These are phyloP conservation scores for Hipposideros larvatus DNA, from an alignment of 2,797 vertebrate genomes.

Conservation along the genomic window DNA sequence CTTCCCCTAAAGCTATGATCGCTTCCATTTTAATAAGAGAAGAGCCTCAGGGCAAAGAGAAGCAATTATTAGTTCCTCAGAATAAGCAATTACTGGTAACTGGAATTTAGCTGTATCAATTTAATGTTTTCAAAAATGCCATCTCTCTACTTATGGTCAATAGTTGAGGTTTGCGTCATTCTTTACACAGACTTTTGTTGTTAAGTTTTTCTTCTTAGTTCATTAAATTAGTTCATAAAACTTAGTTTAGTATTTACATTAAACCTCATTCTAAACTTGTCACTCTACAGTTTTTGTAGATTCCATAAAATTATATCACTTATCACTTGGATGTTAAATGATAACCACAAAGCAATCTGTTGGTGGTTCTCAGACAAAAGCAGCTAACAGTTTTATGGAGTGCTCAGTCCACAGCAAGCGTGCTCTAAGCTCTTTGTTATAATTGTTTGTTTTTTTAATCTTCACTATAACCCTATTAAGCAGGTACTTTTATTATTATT, in stretches of 20 bases:
- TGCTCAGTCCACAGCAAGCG: neutral
- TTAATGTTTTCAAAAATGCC: neutral
- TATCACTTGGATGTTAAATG: slow-evolving; percentile 2
- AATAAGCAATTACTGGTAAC: slow-evolving; percentile 36
- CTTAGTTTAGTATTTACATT: neutral
- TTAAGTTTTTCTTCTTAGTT: neutral
- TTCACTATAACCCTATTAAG: neutral
- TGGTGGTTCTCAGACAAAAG: neutral
- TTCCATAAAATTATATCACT: neutral
- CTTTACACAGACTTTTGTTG: neutral
- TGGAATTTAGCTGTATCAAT: neutral
- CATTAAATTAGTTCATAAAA: slow-evolving; percentile 2
- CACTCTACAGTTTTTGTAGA: neutral
- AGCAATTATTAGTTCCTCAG: neutral
- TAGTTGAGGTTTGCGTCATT: neutral
- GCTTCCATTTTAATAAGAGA: slow-evolving; percentile 41
- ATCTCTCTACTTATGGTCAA: neutral
- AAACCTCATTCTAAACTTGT: neutral
- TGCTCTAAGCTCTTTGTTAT: neutral
- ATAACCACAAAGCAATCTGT: neutral
- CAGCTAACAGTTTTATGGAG: neutral
- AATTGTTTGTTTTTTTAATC: neutral
- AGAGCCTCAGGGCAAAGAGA: neutral
- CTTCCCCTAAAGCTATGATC: neutral
- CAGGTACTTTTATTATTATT: neutral